Conservation (phyloP, 1,140 invertebrate species). For the Maconellicoccus hirsutus region DNA sequence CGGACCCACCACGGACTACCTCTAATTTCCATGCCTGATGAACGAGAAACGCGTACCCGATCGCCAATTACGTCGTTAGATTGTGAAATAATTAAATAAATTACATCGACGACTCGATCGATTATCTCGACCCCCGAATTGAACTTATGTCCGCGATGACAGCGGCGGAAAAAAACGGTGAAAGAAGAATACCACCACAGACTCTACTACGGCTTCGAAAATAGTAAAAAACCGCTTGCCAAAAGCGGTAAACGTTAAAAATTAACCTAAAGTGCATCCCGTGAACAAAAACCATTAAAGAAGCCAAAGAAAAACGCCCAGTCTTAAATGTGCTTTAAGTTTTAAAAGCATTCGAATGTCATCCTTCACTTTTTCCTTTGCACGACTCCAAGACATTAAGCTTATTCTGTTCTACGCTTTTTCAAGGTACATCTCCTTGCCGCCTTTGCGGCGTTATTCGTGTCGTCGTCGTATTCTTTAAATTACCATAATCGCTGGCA, state of each 20-base stretch:
- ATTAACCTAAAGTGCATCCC: neutral
- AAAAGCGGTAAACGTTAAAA: conserved; percentile 9
- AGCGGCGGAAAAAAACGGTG: no score
- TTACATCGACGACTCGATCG: no score
- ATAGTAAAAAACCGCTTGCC: neutral
- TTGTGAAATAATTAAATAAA: no score
- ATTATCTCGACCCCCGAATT: no score
- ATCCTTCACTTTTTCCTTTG: neutral
- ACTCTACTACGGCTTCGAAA: neutral
- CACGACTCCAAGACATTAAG: neutral
- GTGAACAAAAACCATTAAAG: neutral
- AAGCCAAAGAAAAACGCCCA: neutral
- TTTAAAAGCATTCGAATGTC: conserved; percentile 9
- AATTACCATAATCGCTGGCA: neutral
- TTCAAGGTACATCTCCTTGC: neutral
- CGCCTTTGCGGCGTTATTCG: neutral
- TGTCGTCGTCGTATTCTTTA: neutral
- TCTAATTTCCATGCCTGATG: no score
- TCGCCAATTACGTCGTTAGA: no score
- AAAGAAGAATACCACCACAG: no score
- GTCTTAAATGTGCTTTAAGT: conserved; percentile 9
- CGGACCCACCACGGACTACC: no score
- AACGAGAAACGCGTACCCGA: no score
- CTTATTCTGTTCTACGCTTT: neutral
- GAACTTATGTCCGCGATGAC: no score